Conservation (phyloP, 2,797 vertebrate species). For the Distichodus sexfasciatus region DNA sequence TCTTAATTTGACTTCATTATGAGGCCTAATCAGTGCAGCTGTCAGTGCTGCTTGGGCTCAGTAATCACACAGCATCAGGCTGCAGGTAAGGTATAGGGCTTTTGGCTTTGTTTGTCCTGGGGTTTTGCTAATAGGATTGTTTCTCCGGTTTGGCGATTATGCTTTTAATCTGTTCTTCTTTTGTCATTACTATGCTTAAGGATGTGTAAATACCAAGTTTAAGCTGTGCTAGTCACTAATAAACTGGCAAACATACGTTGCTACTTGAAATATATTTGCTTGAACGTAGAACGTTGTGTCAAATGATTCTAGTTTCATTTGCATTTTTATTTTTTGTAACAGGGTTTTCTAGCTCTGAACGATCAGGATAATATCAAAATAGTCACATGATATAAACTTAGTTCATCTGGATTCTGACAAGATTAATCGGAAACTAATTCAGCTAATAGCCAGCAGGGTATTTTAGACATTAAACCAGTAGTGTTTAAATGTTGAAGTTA, state of each 20-base stretch:
- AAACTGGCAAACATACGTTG: neutral
- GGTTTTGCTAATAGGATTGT: neutral
- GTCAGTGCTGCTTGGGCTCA: neutral
- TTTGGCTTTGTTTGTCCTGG: neutral
- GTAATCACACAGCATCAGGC: neutral
- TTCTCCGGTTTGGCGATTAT: neutral
- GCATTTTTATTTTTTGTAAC: no score
- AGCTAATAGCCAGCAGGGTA: no score
- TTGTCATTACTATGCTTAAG: neutral
- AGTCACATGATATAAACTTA: no score
- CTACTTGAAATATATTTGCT: neutral
- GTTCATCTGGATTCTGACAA: no score
- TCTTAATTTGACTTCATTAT: constrained; percentile 17
- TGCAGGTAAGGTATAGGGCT: neutral
- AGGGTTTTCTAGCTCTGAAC: no score
- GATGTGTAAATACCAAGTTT: neutral
- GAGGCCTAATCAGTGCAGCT: constrained; percentile 28
- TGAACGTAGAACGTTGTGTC: no score
- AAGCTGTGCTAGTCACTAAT: neutral
- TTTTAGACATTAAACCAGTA: no score
- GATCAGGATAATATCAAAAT: no score
- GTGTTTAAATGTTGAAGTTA: no score
- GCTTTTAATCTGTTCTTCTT: neutral
- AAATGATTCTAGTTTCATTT: no score
- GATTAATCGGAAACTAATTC: no score